phyloP scores from a whole-genome alignment of 2,113 vertebrate species.

The Ammodramus savannarum region DNA sequence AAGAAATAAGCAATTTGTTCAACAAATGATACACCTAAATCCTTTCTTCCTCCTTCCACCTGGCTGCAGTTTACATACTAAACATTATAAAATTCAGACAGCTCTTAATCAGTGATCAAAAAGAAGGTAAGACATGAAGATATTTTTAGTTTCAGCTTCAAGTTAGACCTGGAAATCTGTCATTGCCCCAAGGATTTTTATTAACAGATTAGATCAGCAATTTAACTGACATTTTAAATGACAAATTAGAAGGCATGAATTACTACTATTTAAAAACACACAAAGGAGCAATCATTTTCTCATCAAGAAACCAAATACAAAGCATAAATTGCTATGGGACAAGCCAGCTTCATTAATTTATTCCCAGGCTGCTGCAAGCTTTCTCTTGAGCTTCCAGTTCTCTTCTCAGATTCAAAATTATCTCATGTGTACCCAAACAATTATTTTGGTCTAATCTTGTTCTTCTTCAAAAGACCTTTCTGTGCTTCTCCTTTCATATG shows the following conservation, averaged over 20 bases:
- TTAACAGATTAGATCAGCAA: conserved; percentile 26
- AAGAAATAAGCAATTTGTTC: not conserved
- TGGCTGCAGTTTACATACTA: not conserved
- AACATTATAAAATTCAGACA: not conserved
- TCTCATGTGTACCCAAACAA: not conserved
- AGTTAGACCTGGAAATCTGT: conserved; percentile 1
- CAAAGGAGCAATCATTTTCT: conserved; percentile 3
- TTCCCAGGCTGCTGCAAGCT: not conserved
- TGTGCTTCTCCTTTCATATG: not conserved
- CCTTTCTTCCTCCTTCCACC: not conserved
- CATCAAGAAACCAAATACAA: not conserved
- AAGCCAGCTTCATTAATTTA: not conserved
- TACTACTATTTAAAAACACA: conserved; percentile 25
- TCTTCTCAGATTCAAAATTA: not conserved
- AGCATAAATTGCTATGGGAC: not conserved
- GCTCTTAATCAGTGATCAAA: not conserved
- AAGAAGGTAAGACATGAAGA: not conserved
- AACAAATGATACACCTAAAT: not conserved
- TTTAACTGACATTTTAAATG: conserved; percentile 21
- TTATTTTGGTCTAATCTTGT: not conserved
- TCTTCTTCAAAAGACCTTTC: not conserved
- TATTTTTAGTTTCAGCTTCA: conserved; percentile 9
- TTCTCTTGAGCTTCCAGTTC: not conserved
- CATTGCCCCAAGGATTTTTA: not conserved
- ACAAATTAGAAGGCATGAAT: not conserved